A percentile compares a stretch with the other conserved stretches of the same genome.
phyloP scores from a whole-genome alignment of 2,797 vertebrate species.

The Streptopelia turtur region DNA sequence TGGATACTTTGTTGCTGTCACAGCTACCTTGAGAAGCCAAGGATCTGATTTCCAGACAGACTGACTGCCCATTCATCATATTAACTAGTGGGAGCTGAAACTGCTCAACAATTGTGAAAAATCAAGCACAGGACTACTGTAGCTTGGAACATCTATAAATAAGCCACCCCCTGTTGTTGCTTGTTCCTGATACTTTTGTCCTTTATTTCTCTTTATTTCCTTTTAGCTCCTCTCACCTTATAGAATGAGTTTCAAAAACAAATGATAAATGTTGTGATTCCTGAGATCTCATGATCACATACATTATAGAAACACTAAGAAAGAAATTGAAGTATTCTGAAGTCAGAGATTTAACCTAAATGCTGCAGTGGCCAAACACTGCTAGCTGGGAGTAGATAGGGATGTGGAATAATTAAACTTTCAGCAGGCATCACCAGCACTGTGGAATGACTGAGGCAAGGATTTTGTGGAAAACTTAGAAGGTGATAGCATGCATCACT shows the following conservation, averaged over 20 bases:
- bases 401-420: background rate
- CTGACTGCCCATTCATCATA: background rate
- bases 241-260: background rate
- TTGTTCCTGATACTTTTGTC: background rate
- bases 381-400: background rate
- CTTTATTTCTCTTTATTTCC: background rate
- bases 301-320: background rate
- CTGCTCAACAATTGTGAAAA: background rate
- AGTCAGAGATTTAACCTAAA: background rate
- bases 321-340: background rate
- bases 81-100: background rate
- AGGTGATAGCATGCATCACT: background rate
- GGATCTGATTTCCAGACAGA: background rate
- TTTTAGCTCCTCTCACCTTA: background rate
- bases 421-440: background rate
- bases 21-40: background rate
- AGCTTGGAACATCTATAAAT: background rate
- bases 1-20: background rate
- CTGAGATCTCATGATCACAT: background rate
- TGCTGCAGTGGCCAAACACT: background rate
- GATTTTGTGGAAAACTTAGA: background rate
- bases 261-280: background rate
- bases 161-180: background rate
- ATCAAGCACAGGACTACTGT: background rate
- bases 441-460: background rate